phyloP scores from a whole-genome alignment of 2,113 vertebrate genomes.

The Trichomycterus rosablanca region DNA sequence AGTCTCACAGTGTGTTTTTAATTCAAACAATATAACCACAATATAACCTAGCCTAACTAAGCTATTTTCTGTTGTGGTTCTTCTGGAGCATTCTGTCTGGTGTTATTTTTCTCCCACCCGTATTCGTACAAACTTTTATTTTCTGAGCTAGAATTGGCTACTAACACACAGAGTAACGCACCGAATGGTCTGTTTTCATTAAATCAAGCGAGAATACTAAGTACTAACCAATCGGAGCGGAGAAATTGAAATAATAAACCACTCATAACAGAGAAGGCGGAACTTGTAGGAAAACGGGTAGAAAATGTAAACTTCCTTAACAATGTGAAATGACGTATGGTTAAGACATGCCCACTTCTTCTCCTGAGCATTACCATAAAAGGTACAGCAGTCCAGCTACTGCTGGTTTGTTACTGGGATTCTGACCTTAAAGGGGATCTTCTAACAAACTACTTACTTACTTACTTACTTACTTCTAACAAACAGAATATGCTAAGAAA shows the following conservation, averaged over 20 bases:
- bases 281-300: neutral
- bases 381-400: slow-evolving; percentile 41
- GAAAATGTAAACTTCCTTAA: neutral
- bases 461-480: no score
- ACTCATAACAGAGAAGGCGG: neutral
- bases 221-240: neutral
- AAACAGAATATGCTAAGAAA: no score
- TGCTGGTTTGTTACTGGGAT: no score
- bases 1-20: no score
- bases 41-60: no score
- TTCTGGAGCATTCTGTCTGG: neutral
- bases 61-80: slow-evolving; percentile 30
- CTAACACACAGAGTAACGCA: no score
- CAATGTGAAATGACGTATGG: slow-evolving; percentile 10
- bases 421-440: no score
- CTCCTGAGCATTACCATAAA: slow-evolving; percentile 16
- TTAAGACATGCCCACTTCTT: neutral
- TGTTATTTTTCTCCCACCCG: slow-evolving; percentile 44
- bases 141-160: neutral
- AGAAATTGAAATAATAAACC: neutral
- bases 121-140: neutral
- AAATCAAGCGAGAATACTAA: no score
- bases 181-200: no score
- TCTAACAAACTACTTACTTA: no score
- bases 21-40: no score